Percentiles rank a stretch among this genome's conserved stretches.
These are phyloP conservation scores for Actenoides hombroni DNA, from an alignment of 2,113 vertebrate species.

Conservation along the genomic window DNA sequence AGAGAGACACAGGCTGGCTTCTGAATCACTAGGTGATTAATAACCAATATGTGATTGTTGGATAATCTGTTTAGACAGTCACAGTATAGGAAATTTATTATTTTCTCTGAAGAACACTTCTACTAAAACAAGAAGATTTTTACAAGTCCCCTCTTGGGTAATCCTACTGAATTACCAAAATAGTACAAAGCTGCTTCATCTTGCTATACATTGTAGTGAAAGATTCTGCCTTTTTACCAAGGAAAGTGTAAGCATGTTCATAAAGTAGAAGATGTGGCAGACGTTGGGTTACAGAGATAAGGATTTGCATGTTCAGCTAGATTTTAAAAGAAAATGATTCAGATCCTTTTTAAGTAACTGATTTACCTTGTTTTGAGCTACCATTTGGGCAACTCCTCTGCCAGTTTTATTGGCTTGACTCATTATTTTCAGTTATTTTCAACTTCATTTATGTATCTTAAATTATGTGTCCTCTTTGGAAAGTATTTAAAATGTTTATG, in stretches of 20 bases:
- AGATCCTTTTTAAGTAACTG: background rate
- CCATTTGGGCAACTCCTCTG: background rate
- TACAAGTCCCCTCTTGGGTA: background rate
- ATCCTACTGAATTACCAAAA: background rate
- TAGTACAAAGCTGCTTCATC: background rate
- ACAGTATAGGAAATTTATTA: background rate
- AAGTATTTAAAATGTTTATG: background rate
- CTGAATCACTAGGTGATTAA: conserved; percentile 29
- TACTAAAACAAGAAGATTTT: conserved; percentile 5
- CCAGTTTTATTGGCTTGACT: background rate
- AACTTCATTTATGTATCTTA: background rate
- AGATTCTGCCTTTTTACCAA: background rate
- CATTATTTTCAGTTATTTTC: conserved; percentile 10
- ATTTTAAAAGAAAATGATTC: background rate
- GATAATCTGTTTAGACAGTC: conserved; percentile 25
- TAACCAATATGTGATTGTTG: conserved; percentile 32
- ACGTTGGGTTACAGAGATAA: background rate
- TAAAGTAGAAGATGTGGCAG: background rate
- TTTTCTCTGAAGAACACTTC: background rate
- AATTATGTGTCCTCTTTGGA: background rate
- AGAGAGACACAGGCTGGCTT: background rate
- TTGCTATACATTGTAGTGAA: background rate
- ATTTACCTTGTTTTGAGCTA: background rate
- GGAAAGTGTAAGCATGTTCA: background rate
- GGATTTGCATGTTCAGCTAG: background rate